Evolutionary conservation across 2,797 vertebrate genomes (phyloP), one percentile per base, ranked within the genome.

Genomic region (Halcyon leucocephala): DNA sequence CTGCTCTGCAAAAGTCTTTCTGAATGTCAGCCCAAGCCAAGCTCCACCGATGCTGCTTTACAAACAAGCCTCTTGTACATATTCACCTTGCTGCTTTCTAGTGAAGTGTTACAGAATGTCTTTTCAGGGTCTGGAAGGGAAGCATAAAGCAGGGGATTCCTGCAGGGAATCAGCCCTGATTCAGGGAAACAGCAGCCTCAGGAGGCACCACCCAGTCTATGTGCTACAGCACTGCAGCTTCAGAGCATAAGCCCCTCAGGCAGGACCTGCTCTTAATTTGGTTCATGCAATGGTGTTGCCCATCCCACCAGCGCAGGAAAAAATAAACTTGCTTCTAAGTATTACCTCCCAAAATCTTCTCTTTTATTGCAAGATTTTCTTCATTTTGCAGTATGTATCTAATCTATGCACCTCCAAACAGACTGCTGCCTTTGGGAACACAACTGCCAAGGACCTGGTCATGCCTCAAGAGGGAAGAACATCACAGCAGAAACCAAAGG

Each of bases 181-280:
- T 35, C 33, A 35, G 33, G 33, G 33, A 35, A 35, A 37, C 6
- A n/a, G 11, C 0, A 8, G 0, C 0, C 42, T 35, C 42, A 35
- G 54, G 26, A 52, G 37, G 44, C 37, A 57, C 21, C 13, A 10
- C 4, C 1, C 9, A 21, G 18, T 22, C 44, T 35, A 41, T 54
- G 25, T 31, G 42, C 20, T 7, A 14, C 42, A 79, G 25, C n/a
- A 37, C 33, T 25, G 44, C 22, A 66, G 44, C n/a, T 42, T 55
- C 85, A 71, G 24, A 84, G 28, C 14, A 42, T 9, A 20, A 18
- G 11, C 12, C 37, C 18, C 25, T 37, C 41, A 44, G 26, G 48
- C n/a, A 82, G 29, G 57, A 35, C 29, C 22, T 58, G 7, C 5
- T 39, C 44, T 22, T 57, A 48, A 14, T 57, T 65, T 21, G 7